A percentile compares a stretch with the other conserved stretches of the same genome.
phyloP scores from a whole-genome alignment of 2,888 invertebrate species.

The Iphiclides podalirius region DNA sequence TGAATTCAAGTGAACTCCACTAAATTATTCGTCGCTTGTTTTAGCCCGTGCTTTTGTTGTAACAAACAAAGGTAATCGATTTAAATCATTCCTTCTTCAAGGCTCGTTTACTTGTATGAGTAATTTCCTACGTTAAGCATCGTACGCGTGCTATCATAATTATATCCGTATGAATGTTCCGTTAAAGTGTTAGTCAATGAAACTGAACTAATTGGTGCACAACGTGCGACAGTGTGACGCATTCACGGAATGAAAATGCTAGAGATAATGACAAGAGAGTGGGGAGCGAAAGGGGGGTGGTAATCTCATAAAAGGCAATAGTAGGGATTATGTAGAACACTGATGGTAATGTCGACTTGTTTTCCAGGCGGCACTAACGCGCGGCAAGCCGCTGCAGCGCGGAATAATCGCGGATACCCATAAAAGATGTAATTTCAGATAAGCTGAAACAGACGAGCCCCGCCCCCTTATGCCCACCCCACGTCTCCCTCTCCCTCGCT shows the following conservation, averaged over 20 bases:
- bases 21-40: slow-evolving; percentile 77
- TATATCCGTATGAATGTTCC: no score
- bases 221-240: no score
- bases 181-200: no score
- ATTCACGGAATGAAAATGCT: no score
- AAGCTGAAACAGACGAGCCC: slow-evolving; percentile 79
- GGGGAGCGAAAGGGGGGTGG: slow-evolving; percentile 57
- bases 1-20: slow-evolving; percentile 78
- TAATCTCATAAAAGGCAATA: slow-evolving; percentile 72
- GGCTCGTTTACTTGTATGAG: slow-evolving; percentile 34
- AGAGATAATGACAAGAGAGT: slow-evolving; percentile 27
- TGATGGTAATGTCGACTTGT: slow-evolving; percentile 72
- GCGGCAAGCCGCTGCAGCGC: slow-evolving; percentile 77
- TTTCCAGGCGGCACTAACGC: slow-evolving; percentile 72
- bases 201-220: no score
- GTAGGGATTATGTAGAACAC: slow-evolving; percentile 74
- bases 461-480: slow-evolving; percentile 55
- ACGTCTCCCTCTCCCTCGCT: slow-evolving; percentile 49
- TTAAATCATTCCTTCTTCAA: slow-evolving; percentile 55
- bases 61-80: slow-evolving; percentile 71
- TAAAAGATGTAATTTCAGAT: slow-evolving; percentile 81
- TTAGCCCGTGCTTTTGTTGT: slow-evolving; percentile 69
- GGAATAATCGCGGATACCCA: slow-evolving; percentile 80
- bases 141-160: no score
- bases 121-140: no score